Evolutionary conservation across 2,797 vertebrate species (phyloP), one percentile per base, ranked within the genome.

Genomic region (Sebastes nivosus): DNA sequence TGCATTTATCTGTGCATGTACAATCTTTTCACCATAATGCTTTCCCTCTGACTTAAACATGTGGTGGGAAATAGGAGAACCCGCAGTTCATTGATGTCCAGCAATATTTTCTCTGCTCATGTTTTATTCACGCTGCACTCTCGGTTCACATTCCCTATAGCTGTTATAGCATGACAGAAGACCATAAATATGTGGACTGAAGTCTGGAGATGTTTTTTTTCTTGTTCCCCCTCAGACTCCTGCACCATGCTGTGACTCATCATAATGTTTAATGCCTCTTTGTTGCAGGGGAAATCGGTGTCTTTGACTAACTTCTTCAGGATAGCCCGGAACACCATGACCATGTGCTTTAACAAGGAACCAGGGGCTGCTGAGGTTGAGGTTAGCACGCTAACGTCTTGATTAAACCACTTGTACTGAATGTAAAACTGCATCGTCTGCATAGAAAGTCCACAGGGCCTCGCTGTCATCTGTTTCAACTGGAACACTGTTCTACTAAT

Each of bases 281-380:
- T 87, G 46, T 90, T 91, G 72, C 96, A 99, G 99, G 99, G 99
- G 95, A 98, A 98, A 94, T 99, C 99, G 20, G 98, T 99, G 94
- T 99, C 99, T 88, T 94, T 99, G 96, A 99, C 99, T 81, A 99
- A 98, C 87, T 99, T 99, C 96, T 99, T 99, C 95, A 97, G 99
- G 95, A 99, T 98, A 93, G 99, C 99, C 83, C 97, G 98, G 90
- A 99, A 99, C 91, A 97, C 98, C 93, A 98, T 99, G 97, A 98
- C 97, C 86, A 99, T 99, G 98, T 99, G 98, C 94, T 99, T 99
- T 93, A 98, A 95, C 59, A 99, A 99, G 94, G 99, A 99, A 91
- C 98, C 99, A 1, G 96, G 96, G 1, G 97, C 98, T 86, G 95
- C 97, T 55, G 99, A 99, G 85, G 98, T 99, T 6, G 98, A 99